These are phyloP conservation scores for Cerastoderma edule DNA, from an alignment of 2,888 invertebrate species.

Conservation along the genomic window DNA sequence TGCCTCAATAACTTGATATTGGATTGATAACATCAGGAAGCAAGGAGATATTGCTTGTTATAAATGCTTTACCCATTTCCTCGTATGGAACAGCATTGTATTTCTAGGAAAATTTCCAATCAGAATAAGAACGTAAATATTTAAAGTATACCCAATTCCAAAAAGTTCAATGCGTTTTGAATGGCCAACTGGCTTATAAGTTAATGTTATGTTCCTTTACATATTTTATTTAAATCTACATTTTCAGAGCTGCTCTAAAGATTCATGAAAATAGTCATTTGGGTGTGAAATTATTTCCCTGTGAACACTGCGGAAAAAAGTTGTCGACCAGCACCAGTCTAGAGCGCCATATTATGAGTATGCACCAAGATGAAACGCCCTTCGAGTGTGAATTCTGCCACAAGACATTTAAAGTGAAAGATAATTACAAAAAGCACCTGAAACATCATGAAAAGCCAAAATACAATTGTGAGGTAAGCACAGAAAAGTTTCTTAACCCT, in stretches of 20 bases:
- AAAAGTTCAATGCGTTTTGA: too few relatives aligned
- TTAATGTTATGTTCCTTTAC: too few relatives aligned
- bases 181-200: too few relatives aligned
- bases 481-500: too few relatives aligned
- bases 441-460: slow-evolving; percentile 51
- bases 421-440: slow-evolving; percentile 48
- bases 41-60: too few relatives aligned
- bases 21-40: too few relatives aligned
- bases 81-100: too few relatives aligned
- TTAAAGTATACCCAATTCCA: too few relatives aligned
- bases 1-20: too few relatives aligned
- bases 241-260: slow-evolving; percentile 41
- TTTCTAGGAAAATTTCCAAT: too few relatives aligned
- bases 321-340: slow-evolving; percentile 46
- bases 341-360: slow-evolving; percentile 40
- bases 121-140: too few relatives aligned
- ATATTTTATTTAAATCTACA: neutral
- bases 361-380: slow-evolving; percentile 45
- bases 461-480: slow-evolving; percentile 52
- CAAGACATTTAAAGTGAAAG: slow-evolving; percentile 49
- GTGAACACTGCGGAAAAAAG: slow-evolving; percentile 45
- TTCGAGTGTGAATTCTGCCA: slow-evolving; percentile 40
- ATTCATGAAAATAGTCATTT: slow-evolving; percentile 44
- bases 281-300: slow-evolving; percentile 34
- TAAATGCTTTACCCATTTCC: too few relatives aligned